Evolutionary conservation across 2,113 vertebrate species (phyloP).

Genomic region (Gnathonemus longibarbis): DNA sequence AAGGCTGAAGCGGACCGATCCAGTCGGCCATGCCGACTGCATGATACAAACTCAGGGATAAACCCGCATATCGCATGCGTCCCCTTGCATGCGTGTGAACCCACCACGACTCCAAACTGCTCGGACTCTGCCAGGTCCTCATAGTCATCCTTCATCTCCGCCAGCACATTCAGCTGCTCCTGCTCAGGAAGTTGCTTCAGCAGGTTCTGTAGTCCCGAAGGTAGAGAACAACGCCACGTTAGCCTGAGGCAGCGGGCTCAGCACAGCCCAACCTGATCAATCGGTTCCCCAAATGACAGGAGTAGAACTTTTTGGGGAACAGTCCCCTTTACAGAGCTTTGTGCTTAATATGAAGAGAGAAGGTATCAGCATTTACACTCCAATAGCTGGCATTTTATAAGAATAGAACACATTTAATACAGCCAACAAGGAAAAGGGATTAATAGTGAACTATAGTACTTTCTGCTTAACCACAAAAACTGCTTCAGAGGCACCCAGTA

Average conservation of each 20-base stretch:
- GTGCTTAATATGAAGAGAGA: neutral
- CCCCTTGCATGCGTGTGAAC: constrained; percentile 22
- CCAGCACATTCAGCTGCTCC: constrained; percentile 63
- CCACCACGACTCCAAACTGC: constrained; percentile 79
- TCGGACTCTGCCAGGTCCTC: constrained; percentile 75
- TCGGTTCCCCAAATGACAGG: neutral
- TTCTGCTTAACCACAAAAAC: neutral
- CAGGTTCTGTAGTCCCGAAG: constrained; percentile 61
- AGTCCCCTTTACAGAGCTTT: neutral
- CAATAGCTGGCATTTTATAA: neutral
- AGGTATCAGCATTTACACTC: neutral
- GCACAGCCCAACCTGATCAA: neutral
- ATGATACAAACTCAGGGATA: neutral
- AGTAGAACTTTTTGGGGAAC: neutral
- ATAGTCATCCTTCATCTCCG: constrained; percentile 75
- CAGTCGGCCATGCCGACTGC: neutral
- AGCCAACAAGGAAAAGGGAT: neutral
- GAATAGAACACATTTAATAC: neutral
- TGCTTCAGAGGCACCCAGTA: neutral
- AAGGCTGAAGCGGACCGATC: neutral
- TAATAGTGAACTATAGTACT: neutral
- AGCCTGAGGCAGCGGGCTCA: neutral
- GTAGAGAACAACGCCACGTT: neutral
- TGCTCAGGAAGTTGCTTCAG: constrained; percentile 69
- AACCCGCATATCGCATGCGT: neutral